Percentiles rank a stretch among this genome's conserved stretches.
These are phyloP conservation scores for Lagopus muta DNA, from an alignment of 2,113 vertebrate species.

Conservation along the genomic window DNA sequence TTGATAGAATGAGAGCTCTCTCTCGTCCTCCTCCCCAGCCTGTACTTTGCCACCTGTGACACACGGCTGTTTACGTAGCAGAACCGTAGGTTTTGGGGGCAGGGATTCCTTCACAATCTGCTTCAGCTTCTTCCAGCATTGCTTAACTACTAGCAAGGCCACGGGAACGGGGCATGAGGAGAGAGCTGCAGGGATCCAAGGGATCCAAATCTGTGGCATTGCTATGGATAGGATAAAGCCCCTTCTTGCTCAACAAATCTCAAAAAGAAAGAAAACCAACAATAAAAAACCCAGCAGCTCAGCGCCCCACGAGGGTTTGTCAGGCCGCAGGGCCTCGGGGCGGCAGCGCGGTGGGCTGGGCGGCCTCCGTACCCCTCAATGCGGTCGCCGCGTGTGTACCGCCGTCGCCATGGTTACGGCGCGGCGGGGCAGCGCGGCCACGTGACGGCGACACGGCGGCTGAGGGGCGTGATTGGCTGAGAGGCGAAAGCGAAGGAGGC, in stretches of 20 bases:
- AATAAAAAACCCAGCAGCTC: not conserved
- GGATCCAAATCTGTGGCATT: not conserved
- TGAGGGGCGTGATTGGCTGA: not conserved
- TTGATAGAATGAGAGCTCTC: constrained; percentile 4
- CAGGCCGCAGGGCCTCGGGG: not conserved
- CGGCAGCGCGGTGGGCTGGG: not conserved
- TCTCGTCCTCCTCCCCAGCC: not conserved
- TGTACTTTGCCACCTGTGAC: constrained; percentile 6
- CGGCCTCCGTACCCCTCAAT: not conserved
- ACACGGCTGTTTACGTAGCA: not conserved
- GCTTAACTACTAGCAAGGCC: not conserved
- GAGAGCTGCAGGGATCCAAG: not conserved
- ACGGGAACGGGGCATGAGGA: constrained; percentile 22
- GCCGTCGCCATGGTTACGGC: not conserved
- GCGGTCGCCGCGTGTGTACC: not conserved
- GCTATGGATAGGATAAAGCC: constrained; percentile 18
- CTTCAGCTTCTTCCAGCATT: not conserved
- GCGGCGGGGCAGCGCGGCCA: not conserved
- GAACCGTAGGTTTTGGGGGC: not conserved
- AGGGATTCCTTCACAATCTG: not conserved
- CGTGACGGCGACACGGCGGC: not conserved
- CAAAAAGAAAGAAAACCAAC: not conserved
- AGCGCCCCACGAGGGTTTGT: not conserved
- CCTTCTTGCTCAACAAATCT: not conserved
- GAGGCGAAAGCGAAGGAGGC: not conserved